Evolutionary conservation across 2,797 vertebrate species (phyloP).

Genomic region (Neosilurus mollespiculum): DNA sequence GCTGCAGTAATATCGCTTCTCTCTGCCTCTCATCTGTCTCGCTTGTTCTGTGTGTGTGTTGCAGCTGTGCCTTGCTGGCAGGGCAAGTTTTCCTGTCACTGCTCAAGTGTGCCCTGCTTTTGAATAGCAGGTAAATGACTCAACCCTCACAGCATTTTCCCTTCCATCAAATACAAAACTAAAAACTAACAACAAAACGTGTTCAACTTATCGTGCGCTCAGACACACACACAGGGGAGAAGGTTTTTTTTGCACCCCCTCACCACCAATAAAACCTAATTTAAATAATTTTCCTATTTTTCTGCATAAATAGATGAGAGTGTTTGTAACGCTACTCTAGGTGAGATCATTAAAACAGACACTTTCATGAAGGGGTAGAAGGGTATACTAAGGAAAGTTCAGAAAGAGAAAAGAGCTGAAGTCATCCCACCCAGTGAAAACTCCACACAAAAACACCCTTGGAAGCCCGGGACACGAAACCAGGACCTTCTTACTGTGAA

Average conservation of each 20-base stretch:
- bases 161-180: neutral
- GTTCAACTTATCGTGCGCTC: neutral
- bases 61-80: slow-evolving; percentile 8
- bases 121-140: slow-evolving; percentile 27
- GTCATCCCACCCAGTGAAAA: neutral
- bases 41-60: neutral
- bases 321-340: neutral
- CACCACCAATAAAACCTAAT: neutral
- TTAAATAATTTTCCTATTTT: slow-evolving; percentile 21
- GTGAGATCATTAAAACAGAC: slow-evolving; percentile 6
- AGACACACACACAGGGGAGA: neutral
- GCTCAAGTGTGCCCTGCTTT: slow-evolving; percentile 39
- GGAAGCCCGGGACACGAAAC: too few species aligned
- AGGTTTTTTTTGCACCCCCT: neutral
- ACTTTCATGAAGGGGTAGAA: neutral
- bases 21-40: slow-evolving; percentile 39
- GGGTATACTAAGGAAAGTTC: neutral
- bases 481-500: too few species aligned
- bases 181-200: slow-evolving; percentile 17
- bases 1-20: slow-evolving; percentile 40
- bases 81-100: slow-evolving; percentile 41
- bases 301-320: neutral
- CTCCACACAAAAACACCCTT: too few species aligned
- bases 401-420: neutral
- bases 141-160: neutral